Percentiles rank a stretch among this genome's conserved stretches.
Evolutionary conservation across 2,113 vertebrate genomes (phyloP).

Genomic region (Leptocoma aspasia): DNA sequence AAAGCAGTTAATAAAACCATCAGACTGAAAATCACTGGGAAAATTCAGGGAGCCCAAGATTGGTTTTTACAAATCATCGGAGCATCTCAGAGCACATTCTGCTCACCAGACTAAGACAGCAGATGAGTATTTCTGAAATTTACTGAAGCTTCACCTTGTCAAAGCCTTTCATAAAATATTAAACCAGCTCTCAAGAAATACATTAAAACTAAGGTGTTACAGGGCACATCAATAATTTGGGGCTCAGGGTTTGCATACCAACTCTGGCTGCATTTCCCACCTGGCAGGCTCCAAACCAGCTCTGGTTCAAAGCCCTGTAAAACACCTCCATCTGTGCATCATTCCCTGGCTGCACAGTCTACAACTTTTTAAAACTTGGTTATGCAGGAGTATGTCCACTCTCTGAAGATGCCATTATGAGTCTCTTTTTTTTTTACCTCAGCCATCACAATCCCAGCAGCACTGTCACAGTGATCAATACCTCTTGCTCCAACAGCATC

Average conservation of each 20-base stretch:
- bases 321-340: not conserved
- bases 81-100: not conserved
- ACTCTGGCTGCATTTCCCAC: not conserved
- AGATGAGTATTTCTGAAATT: not conserved
- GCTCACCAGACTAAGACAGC: not conserved
- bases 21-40: not conserved
- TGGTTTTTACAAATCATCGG: not conserved
- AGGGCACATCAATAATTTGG: not conserved
- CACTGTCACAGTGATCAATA: rapidly evolving
- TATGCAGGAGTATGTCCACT: not conserved
- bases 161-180: not conserved
- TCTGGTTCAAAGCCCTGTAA: not conserved
- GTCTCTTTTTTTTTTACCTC: not conserved
- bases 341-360: not conserved
- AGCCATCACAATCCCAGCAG: not conserved
- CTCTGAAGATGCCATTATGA: not conserved
- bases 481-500: not conserved
- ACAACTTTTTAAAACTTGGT: not conserved
- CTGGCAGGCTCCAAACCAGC: not conserved
- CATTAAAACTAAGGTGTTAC: not conserved
- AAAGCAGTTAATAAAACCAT: conserved; percentile 11
- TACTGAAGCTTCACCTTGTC: not conserved
- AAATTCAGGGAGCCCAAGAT: not conserved
- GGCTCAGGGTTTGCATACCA: not conserved
- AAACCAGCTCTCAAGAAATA: not conserved